These are phyloP conservation scores for Euspilapteryx auroguttella DNA, from an alignment of 2,888 invertebrate genomes.

Conservation along the genomic window DNA sequence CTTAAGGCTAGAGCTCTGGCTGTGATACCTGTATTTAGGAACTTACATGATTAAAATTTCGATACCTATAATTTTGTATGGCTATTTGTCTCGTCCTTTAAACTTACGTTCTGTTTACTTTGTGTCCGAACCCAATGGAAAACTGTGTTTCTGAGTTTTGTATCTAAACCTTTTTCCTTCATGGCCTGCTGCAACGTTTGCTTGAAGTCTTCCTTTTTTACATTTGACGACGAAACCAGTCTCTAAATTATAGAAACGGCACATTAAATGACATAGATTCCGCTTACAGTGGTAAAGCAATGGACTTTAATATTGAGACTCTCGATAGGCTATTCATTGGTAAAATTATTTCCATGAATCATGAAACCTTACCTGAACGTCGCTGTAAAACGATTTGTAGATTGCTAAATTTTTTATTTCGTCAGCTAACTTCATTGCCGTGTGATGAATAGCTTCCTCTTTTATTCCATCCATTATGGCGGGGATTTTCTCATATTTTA, in stretches of 20 bases:
- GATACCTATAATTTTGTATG: no score
- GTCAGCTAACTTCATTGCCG: constrained; percentile 76
- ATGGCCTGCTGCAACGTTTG: constrained; percentile 75
- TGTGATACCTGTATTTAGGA: no score
- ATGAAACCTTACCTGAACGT: constrained; percentile 77
- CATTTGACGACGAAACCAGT: constrained; percentile 74
- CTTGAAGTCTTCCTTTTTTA: constrained; percentile 78
- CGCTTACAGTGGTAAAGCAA: no score
- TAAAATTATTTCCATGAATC: no score
- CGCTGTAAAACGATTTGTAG: constrained; percentile 75
- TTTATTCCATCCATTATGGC: constrained; percentile 50
- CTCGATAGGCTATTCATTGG: no score
- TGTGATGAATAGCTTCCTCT: constrained; percentile 70
- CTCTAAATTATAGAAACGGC: constrained; percentile 60
- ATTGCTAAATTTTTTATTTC: constrained; percentile 76
- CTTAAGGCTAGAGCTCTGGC: no score
- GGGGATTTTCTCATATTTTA: constrained; percentile 15
- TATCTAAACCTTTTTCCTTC: constrained; percentile 77
- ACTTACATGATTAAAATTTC: no score
- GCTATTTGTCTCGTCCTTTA: no score
- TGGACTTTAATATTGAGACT: no score
- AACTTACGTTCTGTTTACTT: constrained; percentile 43
- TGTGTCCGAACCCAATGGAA: constrained; percentile 75
- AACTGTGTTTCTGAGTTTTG: constrained; percentile 80
- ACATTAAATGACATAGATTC: no score